phyloP scores from a whole-genome alignment of 1,140 invertebrate species.

The Macrostomum lignano region DNA sequence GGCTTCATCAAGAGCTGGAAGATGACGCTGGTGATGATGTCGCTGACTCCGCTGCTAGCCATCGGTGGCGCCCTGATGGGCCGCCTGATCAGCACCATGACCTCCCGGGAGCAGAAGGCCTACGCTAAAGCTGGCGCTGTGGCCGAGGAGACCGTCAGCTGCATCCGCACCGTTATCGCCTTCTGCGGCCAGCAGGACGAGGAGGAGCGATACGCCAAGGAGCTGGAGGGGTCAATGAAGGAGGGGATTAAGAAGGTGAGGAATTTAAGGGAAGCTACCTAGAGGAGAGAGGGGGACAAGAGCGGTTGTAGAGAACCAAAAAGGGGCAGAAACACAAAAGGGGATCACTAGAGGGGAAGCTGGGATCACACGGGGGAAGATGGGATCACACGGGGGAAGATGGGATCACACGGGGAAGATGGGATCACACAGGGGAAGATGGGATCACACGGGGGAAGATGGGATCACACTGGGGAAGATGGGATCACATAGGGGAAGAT shows the following conservation, averaged over 20 bases:
- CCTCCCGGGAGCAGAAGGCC: constrained; percentile 43
- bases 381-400: no score
- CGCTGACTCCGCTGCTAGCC: constrained; percentile 10
- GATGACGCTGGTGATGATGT: constrained; percentile 11
- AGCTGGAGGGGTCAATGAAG: constrained; percentile 34
- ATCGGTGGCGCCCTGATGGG: constrained; percentile 8
- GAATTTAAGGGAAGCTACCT: constrained; percentile 11
- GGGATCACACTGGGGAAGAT: no score
- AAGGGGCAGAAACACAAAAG: no score
- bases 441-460: no score
- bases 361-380: no score
- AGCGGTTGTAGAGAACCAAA: no score
- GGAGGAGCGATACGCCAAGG: constrained; percentile 35
- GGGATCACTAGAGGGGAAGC: no score
- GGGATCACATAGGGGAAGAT: no score
- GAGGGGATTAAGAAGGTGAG: constrained; percentile 46
- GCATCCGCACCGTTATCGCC: constrained; percentile 47
- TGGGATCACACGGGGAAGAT: no score
- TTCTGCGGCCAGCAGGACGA: constrained; percentile 49
- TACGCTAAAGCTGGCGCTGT: constrained; percentile 46
- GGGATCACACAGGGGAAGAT: no score
- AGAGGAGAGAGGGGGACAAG: no score
- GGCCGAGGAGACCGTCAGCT: constrained; percentile 47
- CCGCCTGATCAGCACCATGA: constrained; percentile 13
- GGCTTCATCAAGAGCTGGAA: constrained; percentile 12